Evolutionary conservation across 1,140 invertebrate species (phyloP), one percentile per base, ranked within the genome.

Genomic region (Chironomus tepperi): DNA sequence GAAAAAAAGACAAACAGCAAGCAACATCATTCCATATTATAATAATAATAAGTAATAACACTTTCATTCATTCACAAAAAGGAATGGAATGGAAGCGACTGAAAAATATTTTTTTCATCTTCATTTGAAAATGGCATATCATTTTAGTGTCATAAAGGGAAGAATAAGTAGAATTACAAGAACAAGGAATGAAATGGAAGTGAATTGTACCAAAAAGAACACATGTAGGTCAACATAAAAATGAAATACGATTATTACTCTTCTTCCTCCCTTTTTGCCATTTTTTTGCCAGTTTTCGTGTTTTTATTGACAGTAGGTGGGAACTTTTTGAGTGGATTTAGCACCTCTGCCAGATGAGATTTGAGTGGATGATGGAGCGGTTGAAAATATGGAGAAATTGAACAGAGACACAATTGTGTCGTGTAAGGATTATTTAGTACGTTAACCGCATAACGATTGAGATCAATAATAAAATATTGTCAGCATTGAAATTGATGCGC

Each of bases 141-240:
- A 57, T 57, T 57, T 57, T 57, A 57, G 47, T 57, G 47, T 57
- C 47, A 57, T 57, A 57, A 57, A 57, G 47, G 47, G 47, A 57
- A 57, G 47, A 57, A 34, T 34, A 34, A 34, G 24, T 34, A 34
- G 24, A 34, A 34, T 34, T 34, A 34, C 24, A 34, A 57, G 47
- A 57, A 57, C 47, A 15, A 57, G 47, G 12, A 57, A 12, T 15
- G 15, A 57, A n/a, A 57, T 57, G 47, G 47, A 57, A 57, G 15
- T 57, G 47, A 57, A 12, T 57, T 57, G 47, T n/a, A n/a, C n/a
- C n/a, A 57, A 57, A 57, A 10, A 18, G 19, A 70, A 70, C 65
- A 70, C 65, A 70, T 70, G 16, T 70, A 70, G 65, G 65, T 70
- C 65, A 70, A 21, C 65, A 70, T 70, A 70, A 19, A 70, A 18